Percentiles rank a stretch among this genome's conserved stretches.
Evolutionary conservation across 1,140 invertebrate genomes (phyloP).

Genomic region (Drosophila paulistorum): DNA sequence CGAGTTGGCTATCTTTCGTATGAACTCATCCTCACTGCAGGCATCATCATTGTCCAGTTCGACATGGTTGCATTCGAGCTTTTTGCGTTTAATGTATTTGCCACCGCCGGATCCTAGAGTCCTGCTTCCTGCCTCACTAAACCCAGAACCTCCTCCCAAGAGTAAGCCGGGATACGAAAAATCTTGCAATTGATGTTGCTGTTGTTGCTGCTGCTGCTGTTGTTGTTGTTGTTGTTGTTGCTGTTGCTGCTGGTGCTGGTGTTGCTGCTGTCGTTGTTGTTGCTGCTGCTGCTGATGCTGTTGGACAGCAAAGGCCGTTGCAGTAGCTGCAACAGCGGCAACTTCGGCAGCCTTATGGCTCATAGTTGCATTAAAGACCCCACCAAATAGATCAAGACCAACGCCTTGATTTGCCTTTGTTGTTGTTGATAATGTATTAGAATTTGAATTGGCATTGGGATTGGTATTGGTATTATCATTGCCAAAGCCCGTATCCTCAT

Average conservation of each 20-base stretch:
- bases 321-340: slow-evolving; percentile 33
- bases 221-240: slow-evolving; percentile 18
- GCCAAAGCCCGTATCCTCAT: slow-evolving; percentile 67
- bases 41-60: slow-evolving; percentile 87
- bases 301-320: slow-evolving; percentile 35
- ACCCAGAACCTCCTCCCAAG: background rate
- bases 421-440: background rate
- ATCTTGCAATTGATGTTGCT: slow-evolving; percentile 22
- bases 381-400: slow-evolving; percentile 47
- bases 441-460: slow-evolving; percentile 10
- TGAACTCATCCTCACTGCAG: slow-evolving; percentile 84
- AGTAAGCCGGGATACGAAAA: slow-evolving; percentile 41
- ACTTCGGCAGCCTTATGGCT: slow-evolving; percentile 26
- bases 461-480: slow-evolving; percentile 46
- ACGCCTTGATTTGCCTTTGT: background rate
- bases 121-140: background rate
- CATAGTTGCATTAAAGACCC: slow-evolving; percentile 52
- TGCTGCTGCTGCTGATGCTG: slow-evolving; percentile 36
- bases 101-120: slow-evolving; percentile 22
- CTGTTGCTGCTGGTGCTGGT: slow-evolving; percentile 43
- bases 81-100: slow-evolving; percentile 84
- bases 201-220: slow-evolving; percentile 27
- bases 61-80: slow-evolving; percentile 86
- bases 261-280: slow-evolving; percentile 28
- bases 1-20: slow-evolving; percentile 72